Conservation (phyloP, 35 echinoderm and acorn worm species). For the Diadema setosum region DNA sequence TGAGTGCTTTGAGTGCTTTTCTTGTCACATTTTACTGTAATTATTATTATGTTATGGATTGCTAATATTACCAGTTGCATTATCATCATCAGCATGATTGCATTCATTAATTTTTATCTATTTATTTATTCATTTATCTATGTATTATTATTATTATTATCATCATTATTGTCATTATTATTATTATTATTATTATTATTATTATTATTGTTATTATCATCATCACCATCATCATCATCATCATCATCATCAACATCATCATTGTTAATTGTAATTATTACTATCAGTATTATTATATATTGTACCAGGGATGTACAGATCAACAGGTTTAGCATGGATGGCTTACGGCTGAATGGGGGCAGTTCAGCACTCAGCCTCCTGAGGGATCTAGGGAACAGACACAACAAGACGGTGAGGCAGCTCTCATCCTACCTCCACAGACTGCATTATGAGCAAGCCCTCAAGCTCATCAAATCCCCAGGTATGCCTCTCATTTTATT, state of each 20-base stretch:
- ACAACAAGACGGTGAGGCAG: slow-evolving; percentile 57
- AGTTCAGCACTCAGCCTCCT: slow-evolving; percentile 41
- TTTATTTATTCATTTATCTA: too few species aligned
- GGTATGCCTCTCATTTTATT: slow-evolving; percentile 19
- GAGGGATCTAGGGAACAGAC: slow-evolving; percentile 15
- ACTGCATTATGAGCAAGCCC: slow-evolving; percentile 61
- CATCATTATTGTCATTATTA: too few species aligned
- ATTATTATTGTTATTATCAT: background rate
- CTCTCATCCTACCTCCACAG: slow-evolving; percentile 63
- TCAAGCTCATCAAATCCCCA: slow-evolving; percentile 43
- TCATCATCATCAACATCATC: background rate
- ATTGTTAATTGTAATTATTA: background rate
- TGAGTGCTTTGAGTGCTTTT: too few species aligned
- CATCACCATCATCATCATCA: background rate
- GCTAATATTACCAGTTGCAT: too few species aligned
- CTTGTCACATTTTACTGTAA: too few species aligned
- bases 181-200: background rate
- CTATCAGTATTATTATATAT: too few species aligned
- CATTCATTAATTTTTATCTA: too few species aligned
- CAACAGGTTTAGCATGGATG: background rate
- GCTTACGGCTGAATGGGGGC: background rate
- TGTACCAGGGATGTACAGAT: slow-evolving; percentile 18
- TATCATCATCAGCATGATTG: too few species aligned
- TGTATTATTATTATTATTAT: too few species aligned
- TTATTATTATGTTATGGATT: too few species aligned